Evolutionary conservation across 2,888 invertebrate genomes (phyloP), one percentile per base, ranked within the genome.

Genomic region (Drosophila peninsularis): DNA sequence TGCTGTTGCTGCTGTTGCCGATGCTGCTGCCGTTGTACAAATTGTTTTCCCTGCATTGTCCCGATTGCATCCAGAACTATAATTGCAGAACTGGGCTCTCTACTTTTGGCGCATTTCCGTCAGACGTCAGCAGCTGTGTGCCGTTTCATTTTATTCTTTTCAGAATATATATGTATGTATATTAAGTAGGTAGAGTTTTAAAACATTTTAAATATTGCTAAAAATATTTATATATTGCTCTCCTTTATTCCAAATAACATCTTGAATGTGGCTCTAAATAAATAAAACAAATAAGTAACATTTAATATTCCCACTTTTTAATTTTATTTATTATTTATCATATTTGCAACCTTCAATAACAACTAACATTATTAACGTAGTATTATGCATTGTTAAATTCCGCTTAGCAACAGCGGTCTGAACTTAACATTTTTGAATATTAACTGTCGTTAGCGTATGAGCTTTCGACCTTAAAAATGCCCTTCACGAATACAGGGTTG

Each of bases 31-130:
- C 27, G 39, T 21, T 75, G 52, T 53, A 34, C 17, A 53, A 70
- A 70, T 53, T 71, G 69, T 62, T 30, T 53, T 47, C 54, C n/a
- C 54, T 73, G 42, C 55, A 73, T 73, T 77, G 78, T 60, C 34
- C 55, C 47, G 37, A 39, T 42, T 66, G 49, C 42, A 71, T 55
- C 42, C 65, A 76, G 57, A 42, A 21, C 64, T 53, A 52, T 64
- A 24, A 42, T 50, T 50, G 13, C 24, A 32, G 21, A 21, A 5
- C 41, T 45, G 32, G 21, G 34, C 19, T 67, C 52, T 54, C 27
- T 27, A 57, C 45, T 66, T 64, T 77, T 77, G 27, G 49, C 72
- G 74, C 72, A 76, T 71, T 74, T 76, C 54, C 61, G 68, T 62
- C 56, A 57, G 42, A 50, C 61, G 68, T 62, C 56, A 57, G 42